Base-by-base conservation (phyloP, 1,140 invertebrate genomes). In the Branchinecta lynchi region DNA sequence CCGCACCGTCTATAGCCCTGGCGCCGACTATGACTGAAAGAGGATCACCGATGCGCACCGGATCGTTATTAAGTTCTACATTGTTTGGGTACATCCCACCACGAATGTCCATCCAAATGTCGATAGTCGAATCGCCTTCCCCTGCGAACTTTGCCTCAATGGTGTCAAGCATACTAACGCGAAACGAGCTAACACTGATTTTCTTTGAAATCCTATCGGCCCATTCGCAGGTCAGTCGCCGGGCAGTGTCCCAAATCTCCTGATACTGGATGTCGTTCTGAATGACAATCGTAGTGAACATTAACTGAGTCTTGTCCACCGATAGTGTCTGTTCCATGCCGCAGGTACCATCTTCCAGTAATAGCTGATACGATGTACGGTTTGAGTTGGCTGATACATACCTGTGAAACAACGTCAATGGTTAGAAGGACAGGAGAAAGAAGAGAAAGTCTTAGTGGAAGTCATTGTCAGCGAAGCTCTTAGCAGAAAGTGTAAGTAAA, bases 311-410 rank as follows among this genome's bases (percentile, higher is more conserved):
- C 8, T 43, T n/a, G 10, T 21, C 21, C 17, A 43, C 17, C 7
- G 17, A 21, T 17, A 43, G 43, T 15, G 67, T 65, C 12, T 44
- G 44, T 45, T 32, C 65, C 20, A 66, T 69, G 6, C 70, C 70
- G 45, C 70, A 71, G 45, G 65, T 66, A 44, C 60, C 65, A 32
- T 44, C 66, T 32, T 67, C 51, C 17, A 71, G 44, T n/a, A 17
- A 44, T 32, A 71, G 69, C 67, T 68, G 78, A 74, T 82, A 85
- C 9, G 77, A 76, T 0, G 78, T 79, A 44, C 81, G 76, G 69
- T 82, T 82, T 43, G 79, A 80, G 15, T 84, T 84, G 0, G 82
- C 75, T n/a, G 80, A 77, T 5, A 86, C 83, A 75, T 84, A 86
- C 75, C 84, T 86, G 74, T 9, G 51, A 60, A 32, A 60, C 51